Evolutionary conservation across 1,140 invertebrate species (phyloP), one percentile per base, ranked within the genome.

Genomic region (Formica exsecta): DNA sequence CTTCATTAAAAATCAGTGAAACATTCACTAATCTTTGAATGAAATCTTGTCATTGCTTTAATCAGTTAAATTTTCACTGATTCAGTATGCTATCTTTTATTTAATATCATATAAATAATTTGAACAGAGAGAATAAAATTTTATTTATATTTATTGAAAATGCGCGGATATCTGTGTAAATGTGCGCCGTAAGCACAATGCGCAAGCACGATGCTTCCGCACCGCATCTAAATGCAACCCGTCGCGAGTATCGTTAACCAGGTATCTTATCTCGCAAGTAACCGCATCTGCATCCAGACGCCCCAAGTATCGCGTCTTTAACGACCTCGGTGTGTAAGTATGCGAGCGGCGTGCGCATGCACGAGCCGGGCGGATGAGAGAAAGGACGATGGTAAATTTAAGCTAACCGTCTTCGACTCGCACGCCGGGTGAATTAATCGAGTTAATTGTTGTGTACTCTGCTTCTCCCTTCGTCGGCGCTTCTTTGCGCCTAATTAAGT

Each of bases 391-490:
- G 59, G 71, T 89, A 68, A 89, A 86, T 86, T 89, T 89, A 85
- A 89, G 87, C 88, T 66, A 83, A 86, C 74, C 88, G 85, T 87
- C 88, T 90, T 90, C 80, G 88, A 81, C 77, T 89, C 77, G 88
- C 77, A 90, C 88, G 85, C 85, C 89, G 57, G 62, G 89, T 85
- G 86, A 90, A 90, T 90, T 90, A 90, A 90, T 90, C 88, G 80
- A 87, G 89, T 90, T 90, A 90, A 90, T 90, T 90, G 88, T 90
- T 87, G 86, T 86, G 85, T 89, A 89, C 86, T 79, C 86, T 84
- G 73, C 75, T 44, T 77, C 66, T 70, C 70, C 44, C 62, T 86
- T 77, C 64, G 59, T 41, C 75, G 74, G 64, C 88, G 76, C 85
- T 89, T 90, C 88, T 90, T 90, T 87, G 80, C 75, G 88, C 80